Base-by-base conservation (phyloP, 2,888 invertebrate genomes). In the Leucoma salicis region DNA sequence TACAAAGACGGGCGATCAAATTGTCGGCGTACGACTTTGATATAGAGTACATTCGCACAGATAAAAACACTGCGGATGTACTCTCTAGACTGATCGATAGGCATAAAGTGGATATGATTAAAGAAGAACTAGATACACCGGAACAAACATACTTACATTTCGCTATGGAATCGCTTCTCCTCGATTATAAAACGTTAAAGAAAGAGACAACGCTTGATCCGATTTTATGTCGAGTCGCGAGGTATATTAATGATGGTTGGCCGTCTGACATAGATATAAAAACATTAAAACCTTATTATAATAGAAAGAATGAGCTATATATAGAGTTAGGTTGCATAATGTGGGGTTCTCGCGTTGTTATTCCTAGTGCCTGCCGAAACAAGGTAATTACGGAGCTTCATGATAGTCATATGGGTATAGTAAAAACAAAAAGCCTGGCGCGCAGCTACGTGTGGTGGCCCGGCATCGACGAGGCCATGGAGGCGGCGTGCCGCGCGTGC, bases 381-480 rank as follows among this genome's bases (percentile, higher is more conserved):
- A 31, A 24, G 14, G 42, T 44, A 1, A 3, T 36, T 10, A 0
- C 11, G 8, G 42, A 54, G 14, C 27, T 59, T 10, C 55, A 62
- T 21, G 46, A 41, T 1, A 1, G 36, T 0, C 53, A 56, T 31
- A 42, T 53, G 42, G 60, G 62, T 0, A 57, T 61, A 0, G 55
- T 58, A 0, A 58, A 57, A 25, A 54, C 49, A 1, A 65, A 63
- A 29, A 14, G 33, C 0, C 13, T 56, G 1, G 56, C 54, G 0
- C 38, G 59, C 0, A 56, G 53, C 15, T 57, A 57, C 37, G 57
- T 57, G n/a, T 57, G 57, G 58, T 51, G 54, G 58, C 46, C n/a
- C n/a, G n/a, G n/a, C n/a, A n/a, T n/a, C n/a, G n/a, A n/a, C n/a
- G n/a, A n/a, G n/a, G n/a, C n/a, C n/a, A n/a, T n/a, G n/a, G 48